A percentile compares a stretch with the other conserved stretches of the same genome.
Conservation (phyloP, 1,140 invertebrate genomes). For the Ephestia elutella region DNA sequence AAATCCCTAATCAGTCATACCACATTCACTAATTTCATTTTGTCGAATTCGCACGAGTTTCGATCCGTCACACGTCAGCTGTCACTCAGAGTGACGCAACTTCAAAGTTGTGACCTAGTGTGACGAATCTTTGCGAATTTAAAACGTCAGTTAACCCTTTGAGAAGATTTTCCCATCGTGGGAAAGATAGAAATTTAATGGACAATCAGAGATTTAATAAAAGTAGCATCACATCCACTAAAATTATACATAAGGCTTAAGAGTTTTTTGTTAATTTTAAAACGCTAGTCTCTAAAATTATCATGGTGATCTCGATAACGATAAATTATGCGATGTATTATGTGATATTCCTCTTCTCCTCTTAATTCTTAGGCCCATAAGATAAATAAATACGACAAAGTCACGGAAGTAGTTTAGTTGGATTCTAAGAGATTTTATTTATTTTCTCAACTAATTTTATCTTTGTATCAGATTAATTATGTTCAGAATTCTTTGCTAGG, state of each 20-base stretch:
- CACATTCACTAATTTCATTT: conserved; percentile 12
- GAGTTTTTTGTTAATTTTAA: too few species aligned
- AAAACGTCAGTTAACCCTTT: conserved; percentile 63
- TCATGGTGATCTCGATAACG: too few species aligned
- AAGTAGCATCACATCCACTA: too few species aligned
- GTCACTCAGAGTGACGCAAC: conserved; percentile 64
- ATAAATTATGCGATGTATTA: too few species aligned
- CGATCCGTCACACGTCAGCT: conserved; percentile 57
- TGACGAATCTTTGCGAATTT: conserved; percentile 58
- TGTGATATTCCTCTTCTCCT: too few species aligned
- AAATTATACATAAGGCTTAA: too few species aligned
- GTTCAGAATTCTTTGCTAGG: neutral
- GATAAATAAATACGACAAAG: too few species aligned
- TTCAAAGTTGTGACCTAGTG: conserved; percentile 43
- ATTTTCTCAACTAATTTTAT: neutral
- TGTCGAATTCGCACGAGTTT: conserved; percentile 56
- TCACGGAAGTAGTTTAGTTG: too few species aligned
- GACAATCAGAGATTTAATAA: conserved; percentile 15
- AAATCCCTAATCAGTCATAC: neutral
- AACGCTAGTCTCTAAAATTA: too few species aligned
- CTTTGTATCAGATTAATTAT: neutral
- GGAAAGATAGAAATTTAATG: conserved; percentile 28
- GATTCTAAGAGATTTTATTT: neutral
- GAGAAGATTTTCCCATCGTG: conserved; percentile 34
- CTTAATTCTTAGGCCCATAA: too few species aligned